phyloP scores from a whole-genome alignment of 2,888 invertebrate genomes.

The Boloria selene region DNA sequence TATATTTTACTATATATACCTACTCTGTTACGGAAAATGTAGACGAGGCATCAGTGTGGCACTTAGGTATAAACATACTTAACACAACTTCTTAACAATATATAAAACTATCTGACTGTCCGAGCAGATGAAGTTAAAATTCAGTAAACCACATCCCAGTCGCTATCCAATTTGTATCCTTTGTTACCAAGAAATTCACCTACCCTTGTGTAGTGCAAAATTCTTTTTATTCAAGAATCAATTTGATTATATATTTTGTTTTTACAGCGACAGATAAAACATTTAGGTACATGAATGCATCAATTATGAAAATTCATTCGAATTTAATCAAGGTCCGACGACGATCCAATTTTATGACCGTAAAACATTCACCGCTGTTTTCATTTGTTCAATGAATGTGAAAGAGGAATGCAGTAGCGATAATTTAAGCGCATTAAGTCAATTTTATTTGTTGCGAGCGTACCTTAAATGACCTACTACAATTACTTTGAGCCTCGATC shows the following conservation, averaged over 20 bases:
- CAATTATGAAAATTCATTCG: constrained; percentile 12
- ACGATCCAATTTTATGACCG: constrained; percentile 14
- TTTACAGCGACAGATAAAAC: background rate
- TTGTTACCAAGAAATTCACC: background rate
- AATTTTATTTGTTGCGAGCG: constrained; percentile 11
- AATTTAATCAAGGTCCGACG: constrained; percentile 1
- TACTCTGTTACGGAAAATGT: too few relatives aligned
- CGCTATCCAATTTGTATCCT: background rate
- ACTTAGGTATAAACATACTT: too few relatives aligned
- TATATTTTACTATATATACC: too few relatives aligned
- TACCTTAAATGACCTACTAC: background rate
- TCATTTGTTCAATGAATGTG: constrained; percentile 14
- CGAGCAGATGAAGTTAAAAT: constrained; percentile 6
- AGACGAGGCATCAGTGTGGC: too few relatives aligned
- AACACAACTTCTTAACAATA: too few relatives aligned
- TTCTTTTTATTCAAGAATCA: too few relatives aligned
- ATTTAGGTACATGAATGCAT: background rate
- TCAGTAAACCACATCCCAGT: background rate
- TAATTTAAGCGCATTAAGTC: constrained; percentile 18
- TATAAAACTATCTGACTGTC: too few relatives aligned
- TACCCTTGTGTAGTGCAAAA: background rate
- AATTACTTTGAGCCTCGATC: background rate
- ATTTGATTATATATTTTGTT: background rate
- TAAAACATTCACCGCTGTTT: constrained; percentile 12
- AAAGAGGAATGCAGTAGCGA: constrained; percentile 5